Base-by-base conservation (phyloP, 2,113 vertebrate genomes). In the Lanius collurio region DNA sequence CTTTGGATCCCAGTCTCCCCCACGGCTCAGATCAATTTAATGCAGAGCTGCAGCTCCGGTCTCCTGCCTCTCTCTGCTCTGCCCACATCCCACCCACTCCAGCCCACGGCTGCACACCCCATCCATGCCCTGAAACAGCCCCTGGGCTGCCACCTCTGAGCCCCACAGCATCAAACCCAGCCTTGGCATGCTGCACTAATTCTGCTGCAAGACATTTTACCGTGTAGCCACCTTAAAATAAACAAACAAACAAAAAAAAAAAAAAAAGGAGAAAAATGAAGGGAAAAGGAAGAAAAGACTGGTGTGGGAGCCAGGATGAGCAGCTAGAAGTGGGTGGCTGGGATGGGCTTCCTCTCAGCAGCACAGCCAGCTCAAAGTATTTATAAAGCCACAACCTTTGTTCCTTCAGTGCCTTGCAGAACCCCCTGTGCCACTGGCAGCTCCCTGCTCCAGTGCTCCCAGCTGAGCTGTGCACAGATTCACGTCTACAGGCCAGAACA, bases 111-210 rank as follows among this genome's bases (percentile, higher is more conserved):
- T 63, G 23, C 74, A 50, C 27, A 2, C 4, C 23, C 60, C 55
- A 10, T 6, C 52, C 67, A 1, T 4, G 23, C 28, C 1, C 33
- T 4, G 24, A 5, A 0, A 7, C 20, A 12, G 26, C 6, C 15
- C 55, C 67, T 9, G 60, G 26, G 41, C 77, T 76, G 73, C 44
- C 44, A 31, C 63, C 33, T 4, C 80, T 4, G 6, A 64, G 33
- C 50, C 12, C 30, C 8, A 3, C 14, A 0, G 2, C 4, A 31
- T 11, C 39, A 39, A 52, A 71, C 5, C 23, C 63, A 64, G 0
- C n/a, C 53, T 11, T 0, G 21, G 35, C 8, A 1, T 0, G 15
- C 8, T 8, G 24, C 13, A 20, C 15, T 35, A 10, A 41, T 44
- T 33, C 67, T 73, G 63, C 91, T 28, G 56, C n/a, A 27, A 20